These are phyloP conservation scores for Melolontha melolontha DNA, from an alignment of 2,888 invertebrate species.

Conservation along the genomic window DNA sequence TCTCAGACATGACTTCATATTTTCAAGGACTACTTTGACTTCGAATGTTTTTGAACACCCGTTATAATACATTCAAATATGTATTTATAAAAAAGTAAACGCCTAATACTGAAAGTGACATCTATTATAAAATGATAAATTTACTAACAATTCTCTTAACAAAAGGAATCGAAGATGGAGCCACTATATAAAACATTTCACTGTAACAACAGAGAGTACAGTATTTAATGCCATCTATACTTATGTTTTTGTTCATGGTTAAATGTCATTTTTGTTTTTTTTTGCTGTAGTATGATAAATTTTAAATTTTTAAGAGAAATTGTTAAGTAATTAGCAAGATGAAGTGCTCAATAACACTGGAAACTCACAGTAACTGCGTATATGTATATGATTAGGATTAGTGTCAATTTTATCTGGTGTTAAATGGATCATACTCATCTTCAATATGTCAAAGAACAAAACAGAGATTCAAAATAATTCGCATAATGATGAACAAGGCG, in stretches of 20 bases:
- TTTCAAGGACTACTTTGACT: too few species aligned
- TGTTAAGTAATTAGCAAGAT: slow-evolving; percentile 11
- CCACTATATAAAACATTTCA: too few species aligned
- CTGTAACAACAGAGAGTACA: too few species aligned
- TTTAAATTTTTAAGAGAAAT: slow-evolving; percentile 12
- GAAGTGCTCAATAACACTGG: slow-evolving; percentile 22
- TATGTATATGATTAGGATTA: slow-evolving; percentile 2
- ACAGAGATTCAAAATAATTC: slow-evolving; percentile 23
- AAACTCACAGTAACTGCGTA: neutral
- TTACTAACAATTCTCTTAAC: too few species aligned
- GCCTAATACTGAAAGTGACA: too few species aligned
- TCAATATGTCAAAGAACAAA: slow-evolving; percentile 43
- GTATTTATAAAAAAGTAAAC: too few species aligned
- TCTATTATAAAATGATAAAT: too few species aligned
- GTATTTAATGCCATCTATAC: slow-evolving; percentile 14
- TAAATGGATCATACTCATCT: slow-evolving; percentile 32
- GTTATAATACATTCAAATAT: too few species aligned
- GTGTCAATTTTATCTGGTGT: slow-evolving; percentile 5
- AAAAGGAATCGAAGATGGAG: too few species aligned
- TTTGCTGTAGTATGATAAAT: slow-evolving; percentile 10
- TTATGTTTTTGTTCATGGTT: slow-evolving; percentile 35
- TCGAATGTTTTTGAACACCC: too few species aligned
- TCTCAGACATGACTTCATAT: too few species aligned
- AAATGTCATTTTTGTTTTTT: slow-evolving; percentile 36
- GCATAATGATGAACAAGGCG: slow-evolving; percentile 42